Percentiles rank a stretch among this genome's conserved stretches.
Evolutionary conservation across 2,888 invertebrate genomes (phyloP).

Genomic region (Cryptosula pallasiana): DNA sequence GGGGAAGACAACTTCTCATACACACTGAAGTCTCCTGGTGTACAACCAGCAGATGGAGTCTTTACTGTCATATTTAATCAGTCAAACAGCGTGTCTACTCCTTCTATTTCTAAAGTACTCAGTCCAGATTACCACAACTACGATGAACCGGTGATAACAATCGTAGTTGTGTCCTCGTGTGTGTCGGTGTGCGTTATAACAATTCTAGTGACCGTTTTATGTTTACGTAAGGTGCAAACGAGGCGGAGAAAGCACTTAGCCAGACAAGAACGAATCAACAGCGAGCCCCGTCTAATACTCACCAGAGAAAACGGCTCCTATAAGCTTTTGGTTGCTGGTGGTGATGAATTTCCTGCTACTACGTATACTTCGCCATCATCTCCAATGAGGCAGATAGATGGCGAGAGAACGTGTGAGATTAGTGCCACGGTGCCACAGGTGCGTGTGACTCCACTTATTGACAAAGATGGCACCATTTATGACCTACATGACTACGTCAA

Average conservation of each 20-base stretch:
- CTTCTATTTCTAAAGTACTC: not conserved
- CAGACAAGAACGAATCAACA: not conserved
- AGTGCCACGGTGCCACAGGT: not conserved
- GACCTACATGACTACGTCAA: slow-evolving; percentile 17
- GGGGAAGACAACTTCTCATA: slow-evolving; percentile 14
- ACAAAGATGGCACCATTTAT: not conserved
- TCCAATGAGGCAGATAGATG: not conserved
- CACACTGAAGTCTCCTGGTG: not conserved
- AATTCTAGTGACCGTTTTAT: not conserved
- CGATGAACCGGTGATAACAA: not conserved
- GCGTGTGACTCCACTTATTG: not conserved
- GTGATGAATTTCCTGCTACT: not conserved
- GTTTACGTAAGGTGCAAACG: not conserved
- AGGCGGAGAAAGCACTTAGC: not conserved
- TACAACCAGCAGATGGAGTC: not conserved
- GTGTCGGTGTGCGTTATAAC: not conserved
- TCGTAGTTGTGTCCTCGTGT: not conserved
- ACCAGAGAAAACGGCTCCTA: slow-evolving; percentile 16
- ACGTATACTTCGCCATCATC: not conserved
- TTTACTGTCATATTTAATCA: not conserved
- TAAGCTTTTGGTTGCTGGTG: not conserved
- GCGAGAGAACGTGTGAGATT: not conserved
- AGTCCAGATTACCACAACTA: not conserved
- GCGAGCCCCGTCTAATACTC: not conserved
- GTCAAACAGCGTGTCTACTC: not conserved